These are phyloP conservation scores for Drosophila suboccidentalis DNA, from an alignment of 2,888 invertebrate genomes.

Conservation along the genomic window DNA sequence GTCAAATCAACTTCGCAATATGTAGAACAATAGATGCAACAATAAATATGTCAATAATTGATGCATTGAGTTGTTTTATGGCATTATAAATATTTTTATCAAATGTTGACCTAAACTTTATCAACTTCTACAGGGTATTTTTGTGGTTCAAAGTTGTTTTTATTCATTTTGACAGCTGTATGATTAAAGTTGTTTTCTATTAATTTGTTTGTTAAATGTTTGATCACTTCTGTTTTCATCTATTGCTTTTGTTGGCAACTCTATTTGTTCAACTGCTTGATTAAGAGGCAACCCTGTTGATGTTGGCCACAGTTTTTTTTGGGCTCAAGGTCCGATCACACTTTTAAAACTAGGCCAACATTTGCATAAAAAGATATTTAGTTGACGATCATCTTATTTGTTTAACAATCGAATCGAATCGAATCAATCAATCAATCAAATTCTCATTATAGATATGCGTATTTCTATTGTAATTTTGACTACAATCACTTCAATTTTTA, in stretches of 20 bases:
- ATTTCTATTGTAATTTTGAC: background rate
- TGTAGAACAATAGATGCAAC: background rate
- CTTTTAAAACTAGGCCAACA: slow-evolving; percentile 30
- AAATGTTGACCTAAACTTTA: background rate
- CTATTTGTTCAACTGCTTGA: slow-evolving; percentile 38
- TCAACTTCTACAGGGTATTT: slow-evolving; percentile 18
- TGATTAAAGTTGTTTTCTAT: slow-evolving; percentile 23
- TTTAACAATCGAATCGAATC: background rate
- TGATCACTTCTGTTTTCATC: slow-evolving; percentile 18
- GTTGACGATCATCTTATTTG: slow-evolving; percentile 16
- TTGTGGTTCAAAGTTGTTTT: background rate
- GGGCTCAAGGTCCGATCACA: slow-evolving; percentile 48
- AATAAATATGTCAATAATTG: background rate
- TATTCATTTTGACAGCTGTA: slow-evolving; percentile 27
- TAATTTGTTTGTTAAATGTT: slow-evolving; percentile 21
- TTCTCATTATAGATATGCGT: slow-evolving; percentile 10
- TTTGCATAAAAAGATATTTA: slow-evolving; percentile 29
- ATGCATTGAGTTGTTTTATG: background rate
- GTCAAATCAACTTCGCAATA: background rate
- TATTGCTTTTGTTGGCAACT: slow-evolving; percentile 5
- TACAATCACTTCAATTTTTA: slow-evolving; percentile 23
- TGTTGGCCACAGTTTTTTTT: slow-evolving; percentile 6
- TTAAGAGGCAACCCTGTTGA: slow-evolving; percentile 4
- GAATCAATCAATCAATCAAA: slow-evolving; percentile 19
- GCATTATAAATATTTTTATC: background rate